Evolutionary conservation across 2,113 vertebrate genomes (phyloP).

Genomic region (Colistium nudipinnis): DNA sequence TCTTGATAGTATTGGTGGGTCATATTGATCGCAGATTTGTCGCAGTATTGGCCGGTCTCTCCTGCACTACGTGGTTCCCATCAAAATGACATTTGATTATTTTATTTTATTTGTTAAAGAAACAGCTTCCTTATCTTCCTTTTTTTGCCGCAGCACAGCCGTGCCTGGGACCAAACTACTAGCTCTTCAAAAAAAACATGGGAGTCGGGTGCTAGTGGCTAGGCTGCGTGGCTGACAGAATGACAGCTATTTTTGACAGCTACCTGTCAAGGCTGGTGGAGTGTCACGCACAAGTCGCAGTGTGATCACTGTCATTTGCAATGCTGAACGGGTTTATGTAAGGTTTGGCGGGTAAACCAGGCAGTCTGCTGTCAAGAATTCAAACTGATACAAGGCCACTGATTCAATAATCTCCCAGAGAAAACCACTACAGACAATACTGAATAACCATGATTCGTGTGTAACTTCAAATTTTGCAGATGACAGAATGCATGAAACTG

Average conservation of each 20-base stretch:
- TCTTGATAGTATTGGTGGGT: neutral
- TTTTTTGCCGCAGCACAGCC: conserved; percentile 25
- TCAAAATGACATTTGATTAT: conserved; percentile 39
- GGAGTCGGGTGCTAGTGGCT: conserved; percentile 23
- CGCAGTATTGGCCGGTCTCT: conserved; percentile 13
- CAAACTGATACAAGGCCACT: conserved; percentile 16
- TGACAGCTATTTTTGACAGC: conserved; percentile 64
- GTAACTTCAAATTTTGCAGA: conserved; percentile 17
- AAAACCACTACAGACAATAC: conserved; percentile 15
- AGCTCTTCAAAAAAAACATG: conserved; percentile 21
- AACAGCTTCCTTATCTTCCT: conserved; percentile 10
- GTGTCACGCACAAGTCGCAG: conserved; percentile 49
- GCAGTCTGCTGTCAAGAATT: conserved; percentile 45
- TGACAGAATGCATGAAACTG: conserved; percentile 29
- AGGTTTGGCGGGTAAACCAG: conserved; percentile 39
- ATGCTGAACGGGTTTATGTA: conserved; percentile 58
- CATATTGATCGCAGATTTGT: conserved; percentile 5
- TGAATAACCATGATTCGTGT: conserved; percentile 14
- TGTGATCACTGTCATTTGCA: conserved; percentile 68
- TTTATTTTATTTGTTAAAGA: neutral
- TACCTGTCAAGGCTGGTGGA: conserved; percentile 59
- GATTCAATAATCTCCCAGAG: conserved; percentile 25
- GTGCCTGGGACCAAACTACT: conserved; percentile 13
- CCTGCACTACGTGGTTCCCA: neutral
- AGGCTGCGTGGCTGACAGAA: conserved; percentile 51